Evolutionary conservation across 2,113 vertebrate species (phyloP), one percentile per base, ranked within the genome.

Genomic region (Amia ocellicauda): DNA sequence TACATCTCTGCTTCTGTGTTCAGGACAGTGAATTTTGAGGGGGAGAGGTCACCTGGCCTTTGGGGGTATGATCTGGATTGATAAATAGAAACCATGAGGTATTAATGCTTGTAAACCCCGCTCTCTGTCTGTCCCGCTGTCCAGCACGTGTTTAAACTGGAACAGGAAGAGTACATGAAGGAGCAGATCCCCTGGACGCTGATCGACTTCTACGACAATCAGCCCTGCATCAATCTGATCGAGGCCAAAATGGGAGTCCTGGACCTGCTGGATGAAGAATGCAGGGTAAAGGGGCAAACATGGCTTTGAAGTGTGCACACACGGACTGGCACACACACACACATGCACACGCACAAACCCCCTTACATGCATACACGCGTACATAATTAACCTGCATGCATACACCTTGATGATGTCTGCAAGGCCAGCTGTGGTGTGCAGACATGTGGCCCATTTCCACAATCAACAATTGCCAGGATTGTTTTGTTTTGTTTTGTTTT

Each of bases 201-300:
- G 70, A 99, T 99, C 29, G 97, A 99, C 83, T 99, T 99, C 79
- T 99, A 99, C 0, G 97, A 99, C 84, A 99, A 99, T 85, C 97
- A 99, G 76, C 97, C 97, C 16, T 99, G 97, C 78, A 99, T 99
- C 75, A 98, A 99, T 78, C 93, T 99, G 69, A 99, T 99, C 78
- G 97, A 99, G 67, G 92, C 95, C 68, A 98, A 97, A 87, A 83
- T 99, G 89, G 97, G 97, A 14, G 58, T 98, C 82, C 84, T 99
- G 76, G 97, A 99, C 81, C 88, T 99, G 69, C 59, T 99, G 72
- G 97, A 99, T 57, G 96, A 99, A 65, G 97, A 99, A 78, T 99
- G 97, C 82, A 96, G 87, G 91, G 97, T 96, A 74, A 73, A 70
- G 24, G 31, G 40, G 16, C 40, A 16, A 20, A 7, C 4, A 17